Conservation (phyloP, 2,113 vertebrate species). For the Semicossyphus pulcher region DNA sequence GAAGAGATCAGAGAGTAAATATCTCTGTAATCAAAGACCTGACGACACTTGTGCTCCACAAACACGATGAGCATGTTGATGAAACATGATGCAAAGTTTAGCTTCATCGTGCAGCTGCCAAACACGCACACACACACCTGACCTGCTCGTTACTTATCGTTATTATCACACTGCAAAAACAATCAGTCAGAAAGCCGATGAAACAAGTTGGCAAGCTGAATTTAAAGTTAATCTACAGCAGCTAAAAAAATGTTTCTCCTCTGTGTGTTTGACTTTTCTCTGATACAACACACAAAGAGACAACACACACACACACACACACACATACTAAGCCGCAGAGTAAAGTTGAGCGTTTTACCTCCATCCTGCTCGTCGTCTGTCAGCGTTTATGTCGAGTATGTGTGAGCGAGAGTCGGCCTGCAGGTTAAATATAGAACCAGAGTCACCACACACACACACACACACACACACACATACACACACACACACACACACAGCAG, state of each 20-base stretch:
- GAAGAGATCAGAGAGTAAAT: neutral
- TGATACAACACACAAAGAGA: neutral
- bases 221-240: neutral
- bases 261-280: neutral
- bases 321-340: constrained; percentile 3
- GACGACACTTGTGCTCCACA: neutral
- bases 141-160: too few relatives aligned
- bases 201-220: too few relatives aligned
- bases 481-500: neutral
- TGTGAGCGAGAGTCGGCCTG: constrained; percentile 48
- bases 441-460: neutral
- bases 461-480: too few relatives aligned
- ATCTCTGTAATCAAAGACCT: neutral
- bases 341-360: constrained; percentile 66
- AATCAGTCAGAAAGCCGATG: too few relatives aligned
- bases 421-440: constrained; percentile 70
- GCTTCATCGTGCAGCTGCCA: neutral
- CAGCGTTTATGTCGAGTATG: constrained; percentile 51
- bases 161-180: too few relatives aligned
- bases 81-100: constrained; percentile 4
- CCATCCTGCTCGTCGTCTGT: constrained; percentile 64
- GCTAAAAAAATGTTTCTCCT: neutral
- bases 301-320: neutral
- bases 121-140: neutral
- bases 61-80: neutral